These are phyloP conservation scores for Hycleus cichorii DNA, from an alignment of 1,140 invertebrate genomes.

Conservation along the genomic window DNA sequence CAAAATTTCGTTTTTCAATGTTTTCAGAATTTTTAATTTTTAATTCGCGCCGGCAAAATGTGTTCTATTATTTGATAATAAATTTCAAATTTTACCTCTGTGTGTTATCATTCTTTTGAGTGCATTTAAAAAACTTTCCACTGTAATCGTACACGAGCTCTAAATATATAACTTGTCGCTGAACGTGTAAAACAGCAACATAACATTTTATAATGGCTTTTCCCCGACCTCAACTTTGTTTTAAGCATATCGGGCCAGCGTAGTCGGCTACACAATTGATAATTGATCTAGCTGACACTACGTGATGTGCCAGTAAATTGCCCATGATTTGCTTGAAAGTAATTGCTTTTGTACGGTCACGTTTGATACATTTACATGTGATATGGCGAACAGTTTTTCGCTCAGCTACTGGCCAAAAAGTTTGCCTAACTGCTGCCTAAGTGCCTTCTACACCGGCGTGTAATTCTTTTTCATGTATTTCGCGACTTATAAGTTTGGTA, in stretches of 20 bases:
- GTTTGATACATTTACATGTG: constrained; percentile 3
- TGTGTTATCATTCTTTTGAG: constrained; percentile 30
- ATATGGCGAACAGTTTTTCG: constrained; percentile 18
- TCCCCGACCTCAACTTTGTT: constrained; percentile 8
- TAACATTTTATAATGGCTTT: constrained; percentile 27
- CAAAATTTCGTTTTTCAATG: not conserved
- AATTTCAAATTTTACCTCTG: constrained; percentile 17
- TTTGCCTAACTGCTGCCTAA: constrained; percentile 13
- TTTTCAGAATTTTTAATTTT: not conserved
- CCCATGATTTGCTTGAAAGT: constrained; percentile 19
- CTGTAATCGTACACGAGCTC: constrained; percentile 33
- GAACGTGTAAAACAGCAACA: constrained; percentile 35
- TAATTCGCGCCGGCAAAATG: constrained; percentile 26
- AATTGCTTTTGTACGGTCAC: constrained; percentile 5
- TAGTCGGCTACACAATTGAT: constrained; percentile 26
- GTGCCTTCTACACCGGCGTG: constrained; percentile 1
- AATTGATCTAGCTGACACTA: constrained; percentile 22
- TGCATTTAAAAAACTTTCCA: constrained; percentile 33
- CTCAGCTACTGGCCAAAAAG: constrained; percentile 20
- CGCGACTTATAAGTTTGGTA: not conserved
- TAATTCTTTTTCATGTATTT: constrained; percentile 9
- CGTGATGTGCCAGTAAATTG: constrained; percentile 8
- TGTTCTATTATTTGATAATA: constrained; percentile 29
- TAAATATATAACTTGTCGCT: constrained; percentile 33
- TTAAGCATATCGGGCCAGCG: constrained; percentile 24